Conservation (phyloP, 2,113 vertebrate species). For the Nyctibius bracteatus region DNA sequence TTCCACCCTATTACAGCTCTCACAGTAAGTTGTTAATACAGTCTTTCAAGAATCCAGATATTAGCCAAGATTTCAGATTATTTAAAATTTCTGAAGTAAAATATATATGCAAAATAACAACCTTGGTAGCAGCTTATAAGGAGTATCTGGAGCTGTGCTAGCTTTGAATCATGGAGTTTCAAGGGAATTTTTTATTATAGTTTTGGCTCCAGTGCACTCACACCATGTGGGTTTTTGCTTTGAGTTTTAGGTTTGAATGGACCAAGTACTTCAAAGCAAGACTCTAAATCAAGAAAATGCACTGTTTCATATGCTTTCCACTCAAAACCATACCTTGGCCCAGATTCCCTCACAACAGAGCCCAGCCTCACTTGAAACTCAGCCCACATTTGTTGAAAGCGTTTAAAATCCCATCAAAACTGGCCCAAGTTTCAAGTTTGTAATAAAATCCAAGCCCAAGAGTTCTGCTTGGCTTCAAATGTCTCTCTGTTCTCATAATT, state of each 20-base stretch:
- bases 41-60: neutral
- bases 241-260: conserved; percentile 57
- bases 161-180: conserved; percentile 2
- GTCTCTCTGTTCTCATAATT: conserved; percentile 48
- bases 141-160: neutral
- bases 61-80: neutral
- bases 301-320: conserved; percentile 48
- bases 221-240: conserved; percentile 54
- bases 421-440: conserved; percentile 26
- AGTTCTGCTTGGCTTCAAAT: conserved; percentile 45
- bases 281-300: conserved; percentile 41
- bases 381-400: conserved; percentile 39
- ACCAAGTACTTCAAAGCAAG: conserved; percentile 56
- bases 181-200: conserved; percentile 27
- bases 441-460: conserved; percentile 54
- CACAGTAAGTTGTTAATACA: neutral
- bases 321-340: conserved; percentile 58
- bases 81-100: neutral
- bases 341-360: neutral
- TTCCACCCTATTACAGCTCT: neutral
- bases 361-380: conserved; percentile 47
- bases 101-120: neutral
- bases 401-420: conserved; percentile 46
- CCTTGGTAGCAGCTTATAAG: neutral
- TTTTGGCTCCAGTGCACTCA: conserved; percentile 21